Conservation (phyloP, 2,113 vertebrate genomes). For the Takifugu bimaculatus region DNA sequence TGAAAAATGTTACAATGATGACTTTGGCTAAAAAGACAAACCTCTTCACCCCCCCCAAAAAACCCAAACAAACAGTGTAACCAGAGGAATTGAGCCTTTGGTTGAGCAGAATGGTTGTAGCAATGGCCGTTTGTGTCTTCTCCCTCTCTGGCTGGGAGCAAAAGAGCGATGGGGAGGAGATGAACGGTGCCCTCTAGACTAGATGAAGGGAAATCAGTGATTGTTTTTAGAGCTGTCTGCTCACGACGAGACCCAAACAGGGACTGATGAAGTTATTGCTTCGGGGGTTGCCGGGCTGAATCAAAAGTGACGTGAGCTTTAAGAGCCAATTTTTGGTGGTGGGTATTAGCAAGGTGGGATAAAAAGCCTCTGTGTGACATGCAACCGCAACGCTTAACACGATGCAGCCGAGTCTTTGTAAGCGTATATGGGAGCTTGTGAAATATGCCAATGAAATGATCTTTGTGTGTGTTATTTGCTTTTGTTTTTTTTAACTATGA, state of each 20-base stretch:
- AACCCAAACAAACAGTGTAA: neutral
- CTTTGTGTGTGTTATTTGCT: constrained; percentile 39
- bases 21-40: neutral
- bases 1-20: too few relatives aligned
- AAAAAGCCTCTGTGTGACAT: constrained; percentile 46
- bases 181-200: constrained; percentile 64
- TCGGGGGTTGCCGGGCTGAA: constrained; percentile 62
- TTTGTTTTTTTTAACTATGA: too few relatives aligned
- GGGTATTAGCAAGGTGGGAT: constrained; percentile 4
- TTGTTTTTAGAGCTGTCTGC: constrained; percentile 62
- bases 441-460: constrained; percentile 53
- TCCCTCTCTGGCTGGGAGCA: constrained; percentile 5
- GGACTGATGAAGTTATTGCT: constrained; percentile 70
- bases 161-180: neutral
- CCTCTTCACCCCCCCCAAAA: too few relatives aligned
- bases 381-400: constrained; percentile 49
- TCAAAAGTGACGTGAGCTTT: constrained; percentile 64
- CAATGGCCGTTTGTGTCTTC: constrained; percentile 4
- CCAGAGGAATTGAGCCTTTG: neutral
- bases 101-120: neutral
- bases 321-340: constrained; percentile 52
- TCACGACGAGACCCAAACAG: constrained; percentile 56
- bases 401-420: constrained; percentile 13
- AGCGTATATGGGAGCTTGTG: constrained; percentile 25
- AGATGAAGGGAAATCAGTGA: constrained; percentile 60